Evolutionary conservation across 30 jellyfish, hydroid and myxozoan species (phyloP), one percentile per base, ranked within the genome.

Genomic region (Sanderia malayensis): DNA sequence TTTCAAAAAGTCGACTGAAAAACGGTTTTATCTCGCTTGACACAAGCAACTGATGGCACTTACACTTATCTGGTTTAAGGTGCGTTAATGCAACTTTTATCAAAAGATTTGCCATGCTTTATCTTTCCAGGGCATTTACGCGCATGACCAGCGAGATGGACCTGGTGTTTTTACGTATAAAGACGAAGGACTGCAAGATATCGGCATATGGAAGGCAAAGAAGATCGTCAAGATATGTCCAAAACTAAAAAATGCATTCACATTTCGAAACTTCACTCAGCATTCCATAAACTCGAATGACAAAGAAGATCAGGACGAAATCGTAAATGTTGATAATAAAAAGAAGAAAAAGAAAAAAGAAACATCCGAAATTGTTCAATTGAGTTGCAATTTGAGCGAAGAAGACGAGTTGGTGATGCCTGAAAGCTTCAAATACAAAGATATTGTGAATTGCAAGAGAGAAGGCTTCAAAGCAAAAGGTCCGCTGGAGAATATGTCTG

Each of bases 141-240:
- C 31, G 65, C 72, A 82, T 44, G 98, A 83, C 84, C 45, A 67
- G 22, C 85, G 94, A 32, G 55, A 30, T 67, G 98, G 98, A 13
- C 98, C 98, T 23, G 98, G 98, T 17, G 57, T 83, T 1, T 79
- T 77, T 49, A 82, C 96, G 15, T 83, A 83, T 66, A 62, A 66
- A 9, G 59, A 73, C 2, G 74, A 45, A 13, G 76, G 55, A 13
- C 63, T 37, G 19, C 98, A 90, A 67, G 98, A 90, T 67, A 88
- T 90, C 59, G 98, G 98, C 18, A 72, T 90, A 28, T 90, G 98
- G 98, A 13, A 45, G 44, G 81, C 58, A 3, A 70, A 69, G 61
- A 76, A 60, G 45, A 44, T 90, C 15, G 23, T 82, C 60, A 67
- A 44, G 31, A 60, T 79, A 20, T 82, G 98, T 52, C 69, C 79